Evolutionary conservation across 37 sponge, comb jelly and placozoan genomes (phyloP).

Genomic region (Cladorhizidae sp.): DNA sequence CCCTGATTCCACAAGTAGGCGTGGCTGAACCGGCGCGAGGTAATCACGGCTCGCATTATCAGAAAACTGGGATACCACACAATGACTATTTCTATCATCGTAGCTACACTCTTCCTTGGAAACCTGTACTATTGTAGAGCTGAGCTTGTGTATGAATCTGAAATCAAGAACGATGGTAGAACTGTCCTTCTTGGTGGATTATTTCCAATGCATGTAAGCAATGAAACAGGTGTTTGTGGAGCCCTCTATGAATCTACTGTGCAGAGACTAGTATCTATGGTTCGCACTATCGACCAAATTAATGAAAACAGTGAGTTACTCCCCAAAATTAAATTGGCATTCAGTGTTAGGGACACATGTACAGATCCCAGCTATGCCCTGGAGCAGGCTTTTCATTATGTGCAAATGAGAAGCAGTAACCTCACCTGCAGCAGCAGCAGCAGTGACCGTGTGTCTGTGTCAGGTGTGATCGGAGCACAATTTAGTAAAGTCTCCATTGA

Average conservation of each 20-base stretch:
- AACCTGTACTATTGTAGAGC: neutral
- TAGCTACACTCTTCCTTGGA: too few relatives aligned
- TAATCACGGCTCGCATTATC: too few relatives aligned
- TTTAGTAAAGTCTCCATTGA: slow-evolving; percentile 61
- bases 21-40: too few relatives aligned
- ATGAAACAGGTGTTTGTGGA: slow-evolving; percentile 16
- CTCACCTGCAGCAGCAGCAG: neutral
- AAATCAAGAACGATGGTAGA: too few relatives aligned
- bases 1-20: too few relatives aligned
- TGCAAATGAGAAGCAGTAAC: slow-evolving; percentile 6
- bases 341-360: slow-evolving; percentile 77
- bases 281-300: too few relatives aligned
- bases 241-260: slow-evolving; percentile 26
- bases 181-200: slow-evolving; percentile 69
- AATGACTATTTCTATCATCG: too few relatives aligned
- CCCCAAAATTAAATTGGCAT: too few relatives aligned
- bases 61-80: too few relatives aligned
- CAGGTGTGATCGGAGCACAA: slow-evolving; percentile 79
- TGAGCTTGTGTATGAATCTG: too few relatives aligned
- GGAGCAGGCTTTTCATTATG: slow-evolving; percentile 46
- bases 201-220: slow-evolving; percentile 67
- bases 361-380: too few relatives aligned
- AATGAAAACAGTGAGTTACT: too few relatives aligned
- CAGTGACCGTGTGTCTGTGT: neutral
- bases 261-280: slow-evolving; percentile 72